Conservation (phyloP, 2,797 vertebrate genomes). For the Clarias fuscus region DNA sequence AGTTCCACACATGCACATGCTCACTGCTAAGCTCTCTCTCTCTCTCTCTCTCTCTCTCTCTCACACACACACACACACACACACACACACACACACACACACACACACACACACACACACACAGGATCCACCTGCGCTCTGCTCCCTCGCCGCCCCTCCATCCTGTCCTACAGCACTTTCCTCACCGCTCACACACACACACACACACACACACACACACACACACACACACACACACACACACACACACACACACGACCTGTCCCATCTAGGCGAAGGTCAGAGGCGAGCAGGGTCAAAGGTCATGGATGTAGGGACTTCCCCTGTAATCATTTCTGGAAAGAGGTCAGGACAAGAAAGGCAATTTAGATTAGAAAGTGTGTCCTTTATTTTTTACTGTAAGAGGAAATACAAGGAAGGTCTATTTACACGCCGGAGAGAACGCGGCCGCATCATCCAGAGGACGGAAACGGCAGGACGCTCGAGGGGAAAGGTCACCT, state of each 20-base stretch:
- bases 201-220: too few species aligned
- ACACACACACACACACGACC: neutral
- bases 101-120: constrained; percentile 32
- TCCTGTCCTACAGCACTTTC: constrained; percentile 53
- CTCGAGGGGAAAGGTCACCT: neutral
- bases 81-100: too few species aligned
- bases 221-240: too few species aligned
- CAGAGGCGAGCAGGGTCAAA: constrained; percentile 56
- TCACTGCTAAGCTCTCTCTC: neutral
- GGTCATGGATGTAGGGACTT: constrained; percentile 65
- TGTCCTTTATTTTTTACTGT: constrained; percentile 60
- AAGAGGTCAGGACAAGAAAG: constrained; percentile 68
- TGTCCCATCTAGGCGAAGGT: constrained; percentile 48
- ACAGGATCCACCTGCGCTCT: constrained; percentile 57
- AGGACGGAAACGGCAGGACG: neutral
- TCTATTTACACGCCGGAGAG: constrained; percentile 2
- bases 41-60: neutral
- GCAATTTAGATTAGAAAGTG: constrained; percentile 72
- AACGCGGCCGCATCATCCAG: neutral
- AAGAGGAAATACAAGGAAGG: neutral
- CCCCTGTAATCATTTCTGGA: constrained; percentile 61
- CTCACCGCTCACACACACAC: neutral
- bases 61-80: too few species aligned
- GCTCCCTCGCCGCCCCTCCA: constrained; percentile 37
- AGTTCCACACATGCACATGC: constrained; percentile 21